These are phyloP conservation scores for Tinamus major DNA, from an alignment of 2,797 vertebrate genomes.

Conservation along the genomic window DNA sequence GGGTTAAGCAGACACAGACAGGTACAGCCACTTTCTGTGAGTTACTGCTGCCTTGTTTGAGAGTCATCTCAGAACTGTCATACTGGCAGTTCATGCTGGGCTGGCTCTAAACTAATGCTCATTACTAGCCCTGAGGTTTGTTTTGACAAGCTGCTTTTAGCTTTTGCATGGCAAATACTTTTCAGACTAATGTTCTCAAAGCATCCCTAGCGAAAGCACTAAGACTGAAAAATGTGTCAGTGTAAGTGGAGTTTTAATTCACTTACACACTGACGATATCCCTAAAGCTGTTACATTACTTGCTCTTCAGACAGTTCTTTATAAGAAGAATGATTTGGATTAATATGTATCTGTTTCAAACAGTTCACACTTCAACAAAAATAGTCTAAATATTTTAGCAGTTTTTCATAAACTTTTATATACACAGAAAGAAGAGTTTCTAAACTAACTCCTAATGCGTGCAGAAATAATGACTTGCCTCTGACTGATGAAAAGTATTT, in stretches of 20 bases:
- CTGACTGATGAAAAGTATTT: conserved; percentile 46
- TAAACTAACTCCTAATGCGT: conserved; percentile 36
- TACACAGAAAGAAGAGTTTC: conserved; percentile 10
- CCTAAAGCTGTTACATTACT: conserved; percentile 61
- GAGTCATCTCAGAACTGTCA: conserved; percentile 36
- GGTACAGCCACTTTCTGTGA: conserved; percentile 85
- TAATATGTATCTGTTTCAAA: conserved; percentile 57
- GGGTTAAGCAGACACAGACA: conserved; percentile 89
- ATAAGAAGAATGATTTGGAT: conserved; percentile 58
- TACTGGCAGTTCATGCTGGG: conserved; percentile 59
- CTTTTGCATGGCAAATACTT: conserved; percentile 76
- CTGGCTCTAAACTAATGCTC: conserved; percentile 71
- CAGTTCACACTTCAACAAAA: conserved; percentile 60
- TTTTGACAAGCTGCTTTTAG: conserved; percentile 75
- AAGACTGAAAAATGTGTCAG: conserved; percentile 53
- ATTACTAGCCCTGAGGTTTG: conserved; percentile 56
- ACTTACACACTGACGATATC: conserved; percentile 36
- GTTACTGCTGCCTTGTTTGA: conserved; percentile 29
- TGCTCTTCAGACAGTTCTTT: conserved; percentile 56
- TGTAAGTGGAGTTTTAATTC: conserved; percentile 70
- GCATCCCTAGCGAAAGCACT: conserved; percentile 61
- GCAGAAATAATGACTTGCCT: conserved; percentile 39
- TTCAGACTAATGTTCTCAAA: conserved; percentile 59
- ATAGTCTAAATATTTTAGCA: conserved; percentile 67
- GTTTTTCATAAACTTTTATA: neutral